A percentile compares a stretch with the other conserved stretches of the same genome.
These are phyloP conservation scores for Trachymyrmex septentrionalis DNA, from an alignment of 1,140 invertebrate genomes.

Conservation along the genomic window DNA sequence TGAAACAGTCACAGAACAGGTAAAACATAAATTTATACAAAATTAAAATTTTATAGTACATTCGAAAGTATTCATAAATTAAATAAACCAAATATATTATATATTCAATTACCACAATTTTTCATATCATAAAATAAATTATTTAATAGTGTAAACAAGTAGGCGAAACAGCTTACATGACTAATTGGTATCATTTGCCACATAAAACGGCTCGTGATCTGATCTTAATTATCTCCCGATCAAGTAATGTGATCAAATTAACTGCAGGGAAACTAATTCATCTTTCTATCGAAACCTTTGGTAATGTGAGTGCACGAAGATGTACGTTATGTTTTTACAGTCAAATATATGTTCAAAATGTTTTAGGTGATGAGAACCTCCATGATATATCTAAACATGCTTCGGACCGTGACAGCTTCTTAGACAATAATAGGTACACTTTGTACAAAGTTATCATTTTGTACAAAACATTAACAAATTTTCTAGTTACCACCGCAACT, in stretches of 20 bases:
- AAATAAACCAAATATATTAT: constrained; percentile 6
- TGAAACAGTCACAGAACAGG: constrained; percentile 72
- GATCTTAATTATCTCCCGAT: constrained; percentile 72
- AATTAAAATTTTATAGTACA: not conserved
- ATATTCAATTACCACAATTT: constrained; percentile 16
- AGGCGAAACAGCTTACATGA: constrained; percentile 67
- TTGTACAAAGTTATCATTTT: not conserved
- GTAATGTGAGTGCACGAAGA: constrained; percentile 65
- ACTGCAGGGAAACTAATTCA: constrained; percentile 72
- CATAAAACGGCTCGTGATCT: constrained; percentile 61
- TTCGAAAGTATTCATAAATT: not conserved
- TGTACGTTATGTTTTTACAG: not conserved
- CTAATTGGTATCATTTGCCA: constrained; percentile 71
- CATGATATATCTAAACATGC: constrained; percentile 69
- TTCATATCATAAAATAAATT: constrained; percentile 15
- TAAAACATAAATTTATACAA: constrained; percentile 21
- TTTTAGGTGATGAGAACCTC: constrained; percentile 73
- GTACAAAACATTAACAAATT: constrained; percentile 28
- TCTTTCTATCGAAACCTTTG: constrained; percentile 70
- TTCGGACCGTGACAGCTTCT: constrained; percentile 38
- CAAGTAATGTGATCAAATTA: constrained; percentile 64
- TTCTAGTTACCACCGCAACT: not conserved
- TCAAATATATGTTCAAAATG: not conserved
- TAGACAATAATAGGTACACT: not conserved
- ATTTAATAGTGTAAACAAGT: constrained; percentile 69